phyloP scores from a whole-genome alignment of 2,113 vertebrate genomes.

The Anas platyrhynchos region DNA sequence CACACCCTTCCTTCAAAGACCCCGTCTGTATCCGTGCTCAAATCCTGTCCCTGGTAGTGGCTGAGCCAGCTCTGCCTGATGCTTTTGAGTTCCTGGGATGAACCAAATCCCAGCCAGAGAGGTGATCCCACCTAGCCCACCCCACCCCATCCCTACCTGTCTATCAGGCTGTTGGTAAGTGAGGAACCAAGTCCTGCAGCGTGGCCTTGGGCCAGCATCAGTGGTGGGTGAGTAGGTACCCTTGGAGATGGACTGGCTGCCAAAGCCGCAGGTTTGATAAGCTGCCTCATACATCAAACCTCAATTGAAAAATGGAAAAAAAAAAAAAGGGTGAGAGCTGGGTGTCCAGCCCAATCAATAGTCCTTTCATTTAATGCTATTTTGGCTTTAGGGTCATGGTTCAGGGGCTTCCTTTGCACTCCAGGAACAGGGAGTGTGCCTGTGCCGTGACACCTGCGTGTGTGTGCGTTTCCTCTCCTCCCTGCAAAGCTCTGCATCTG shows the following conservation, averaged over 20 bases:
- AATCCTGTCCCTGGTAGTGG: neutral
- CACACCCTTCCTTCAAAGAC: neutral
- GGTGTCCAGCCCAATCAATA: neutral
- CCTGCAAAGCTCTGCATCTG: neutral
- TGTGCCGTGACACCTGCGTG: rapidly evolving
- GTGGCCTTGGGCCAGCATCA: neutral
- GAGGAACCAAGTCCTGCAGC: neutral
- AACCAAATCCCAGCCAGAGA: neutral
- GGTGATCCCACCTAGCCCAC: neutral
- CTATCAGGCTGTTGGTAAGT: neutral
- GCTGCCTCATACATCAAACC: neutral
- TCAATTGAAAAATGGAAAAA: neutral
- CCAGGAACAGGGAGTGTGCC: neutral
- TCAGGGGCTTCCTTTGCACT: neutral
- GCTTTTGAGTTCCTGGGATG: neutral
- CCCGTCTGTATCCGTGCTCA: neutral
- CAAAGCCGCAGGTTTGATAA: neutral
- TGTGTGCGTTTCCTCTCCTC: neutral
- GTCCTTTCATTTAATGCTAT: neutral
- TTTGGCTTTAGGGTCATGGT: neutral
- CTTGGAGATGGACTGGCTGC: neutral
- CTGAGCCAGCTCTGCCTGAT: neutral
- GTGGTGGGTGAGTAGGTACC: neutral
- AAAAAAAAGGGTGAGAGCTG: neutral
- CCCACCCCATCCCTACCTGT: neutral